Evolutionary conservation across 2,113 vertebrate genomes (phyloP), one percentile per base, ranked within the genome.

Genomic region (Paradisaea rubra): DNA sequence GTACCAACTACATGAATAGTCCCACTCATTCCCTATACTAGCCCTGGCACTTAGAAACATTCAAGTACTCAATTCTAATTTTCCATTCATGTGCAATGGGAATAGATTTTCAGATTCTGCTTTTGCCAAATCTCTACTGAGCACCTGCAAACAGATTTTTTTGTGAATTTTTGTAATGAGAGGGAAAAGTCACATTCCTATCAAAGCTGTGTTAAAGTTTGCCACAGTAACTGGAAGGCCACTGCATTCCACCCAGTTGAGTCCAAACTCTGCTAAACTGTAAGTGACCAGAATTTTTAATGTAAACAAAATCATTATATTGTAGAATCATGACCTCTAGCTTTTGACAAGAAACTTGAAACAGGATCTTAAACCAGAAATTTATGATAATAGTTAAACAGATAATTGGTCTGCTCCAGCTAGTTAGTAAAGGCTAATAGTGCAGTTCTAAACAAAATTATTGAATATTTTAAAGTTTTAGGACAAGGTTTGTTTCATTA

Each of bases 261-360:
- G 31, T 50, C 35, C 24, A 83, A 81, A 71, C 35, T 37, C 53
- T 65, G 35, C n/a, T 68, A 57, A 85, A 49, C 20, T 81, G 33
- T 0, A 65, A 50, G 16, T 45, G 42, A 88, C 7, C 13, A 85
- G 14, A 77, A 63, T 77, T 82, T 86, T 85, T 77, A 57, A 72
- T 10, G 5, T 4, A 54, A 78, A 31, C 7, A 74, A 90, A 78
- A 68, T 7, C 0, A 47, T 52, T 71, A 37, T 9, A 15, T 7
- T 42, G 23, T 19, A 63, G 59, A 90, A 84, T 39, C 28, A 21
- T 5, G 20, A 54, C 25, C 47, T 65, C 25, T 54, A 71, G 27
- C 28, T 86, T 83, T 92, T 82, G 77, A 78, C 44, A 71, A 33
- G 52, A 91, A 92, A 86, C 28, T 54, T 64, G 54, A 91, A 93